Evolutionary conservation across 2,888 invertebrate species (phyloP).

Genomic region (Brachyptera risi): DNA sequence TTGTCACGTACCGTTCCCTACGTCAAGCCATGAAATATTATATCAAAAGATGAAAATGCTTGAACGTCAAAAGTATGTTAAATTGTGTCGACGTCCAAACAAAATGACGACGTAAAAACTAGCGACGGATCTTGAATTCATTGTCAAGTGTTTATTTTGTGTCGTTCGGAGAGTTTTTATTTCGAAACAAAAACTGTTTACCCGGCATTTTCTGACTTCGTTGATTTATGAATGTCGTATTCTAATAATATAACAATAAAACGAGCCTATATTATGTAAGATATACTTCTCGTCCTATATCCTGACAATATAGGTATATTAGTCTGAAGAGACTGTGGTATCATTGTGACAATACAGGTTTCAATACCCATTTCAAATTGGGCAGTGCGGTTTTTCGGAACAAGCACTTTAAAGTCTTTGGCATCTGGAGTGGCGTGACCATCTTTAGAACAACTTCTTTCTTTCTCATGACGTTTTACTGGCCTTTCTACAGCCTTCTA

Average conservation of each 20-base stretch:
- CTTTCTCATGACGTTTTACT: too few species aligned
- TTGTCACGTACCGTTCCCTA: neutral
- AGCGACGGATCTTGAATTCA: neutral
- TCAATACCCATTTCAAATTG: too few species aligned
- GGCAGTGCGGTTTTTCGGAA: too few species aligned
- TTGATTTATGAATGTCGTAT: neutral
- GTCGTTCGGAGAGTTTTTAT: neutral
- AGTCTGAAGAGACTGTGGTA: too few species aligned
- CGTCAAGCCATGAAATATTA: neutral
- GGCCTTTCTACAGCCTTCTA: neutral
- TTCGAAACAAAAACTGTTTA: conserved; percentile 2
- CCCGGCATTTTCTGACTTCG: neutral
- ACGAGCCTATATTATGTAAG: neutral
- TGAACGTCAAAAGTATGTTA: conserved; percentile 5
- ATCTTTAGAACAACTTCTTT: too few species aligned
- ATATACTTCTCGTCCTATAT: neutral
- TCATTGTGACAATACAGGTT: too few species aligned
- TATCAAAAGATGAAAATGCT: neutral
- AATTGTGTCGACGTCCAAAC: neutral
- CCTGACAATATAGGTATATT: neutral
- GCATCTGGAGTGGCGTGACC: too few species aligned
- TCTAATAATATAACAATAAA: neutral
- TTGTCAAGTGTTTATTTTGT: neutral
- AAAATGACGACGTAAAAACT: neutral
- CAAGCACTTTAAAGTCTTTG: too few species aligned